These are phyloP conservation scores for Drosophila sturtevanti DNA, from an alignment of 1,140 invertebrate species.

Conservation along the genomic window DNA sequence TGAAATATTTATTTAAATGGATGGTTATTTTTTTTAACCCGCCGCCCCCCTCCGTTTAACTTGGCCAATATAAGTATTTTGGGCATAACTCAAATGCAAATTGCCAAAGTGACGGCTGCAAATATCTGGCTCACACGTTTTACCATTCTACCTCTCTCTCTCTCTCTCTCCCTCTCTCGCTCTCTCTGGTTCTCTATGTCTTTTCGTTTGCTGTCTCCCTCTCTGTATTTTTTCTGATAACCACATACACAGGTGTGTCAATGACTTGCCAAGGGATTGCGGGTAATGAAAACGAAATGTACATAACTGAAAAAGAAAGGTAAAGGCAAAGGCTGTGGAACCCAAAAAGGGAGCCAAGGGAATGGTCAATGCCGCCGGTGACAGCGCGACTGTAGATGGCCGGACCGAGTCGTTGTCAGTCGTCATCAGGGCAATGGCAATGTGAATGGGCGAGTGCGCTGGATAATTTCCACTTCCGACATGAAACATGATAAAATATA, in stretches of 20 bases:
- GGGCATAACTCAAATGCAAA: constrained; percentile 5
- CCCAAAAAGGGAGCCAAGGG: constrained; percentile 24
- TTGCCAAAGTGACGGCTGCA: not conserved
- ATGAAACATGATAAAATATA: constrained; percentile 66
- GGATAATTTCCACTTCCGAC: constrained; percentile 78
- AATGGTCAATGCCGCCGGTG: not conserved
- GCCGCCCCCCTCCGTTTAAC: no score
- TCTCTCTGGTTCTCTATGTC: not conserved
- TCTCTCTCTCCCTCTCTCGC: not conserved
- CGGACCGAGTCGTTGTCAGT: constrained; percentile 25
- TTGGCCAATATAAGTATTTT: not conserved
- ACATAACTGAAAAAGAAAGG: constrained; percentile 50
- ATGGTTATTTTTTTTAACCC: not conserved
- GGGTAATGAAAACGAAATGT: constrained; percentile 76
- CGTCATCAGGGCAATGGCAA: constrained; percentile 69
- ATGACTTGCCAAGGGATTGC: constrained; percentile 67
- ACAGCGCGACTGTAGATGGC: no score
- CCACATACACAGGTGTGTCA: constrained; percentile 66
- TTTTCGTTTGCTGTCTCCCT: not conserved
- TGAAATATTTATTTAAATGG: not conserved
- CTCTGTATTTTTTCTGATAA: constrained; percentile 38
- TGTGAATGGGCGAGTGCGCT: constrained; percentile 49
- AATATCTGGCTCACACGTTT: not conserved
- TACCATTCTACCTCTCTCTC: not conserved
- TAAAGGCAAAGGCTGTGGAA: constrained; percentile 36